Base-by-base conservation (phyloP, 2,113 vertebrate species). In the Grus americana region DNA sequence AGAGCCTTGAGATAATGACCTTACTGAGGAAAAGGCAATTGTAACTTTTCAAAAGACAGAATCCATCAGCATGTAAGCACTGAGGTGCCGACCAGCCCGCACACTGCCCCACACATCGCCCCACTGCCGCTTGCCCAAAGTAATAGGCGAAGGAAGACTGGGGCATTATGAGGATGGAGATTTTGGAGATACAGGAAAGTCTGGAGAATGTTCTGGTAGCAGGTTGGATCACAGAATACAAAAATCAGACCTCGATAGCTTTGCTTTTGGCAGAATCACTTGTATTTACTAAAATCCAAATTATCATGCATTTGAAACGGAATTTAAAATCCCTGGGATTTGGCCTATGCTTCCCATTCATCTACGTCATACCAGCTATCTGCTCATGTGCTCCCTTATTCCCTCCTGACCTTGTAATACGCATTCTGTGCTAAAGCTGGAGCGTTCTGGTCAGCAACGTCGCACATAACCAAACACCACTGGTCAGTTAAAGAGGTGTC, bases 371-470 rank as follows among this genome's bases (percentile, higher is more conserved):
- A 0, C 16, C 86, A 94, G 94, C 84, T 82, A 42, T 87, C 86
- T 86, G 87, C 85, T 96, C 91, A 89, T 82, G 87, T 73, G 93
- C 74, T 96, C 81, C 87, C 71, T 70, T 82, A 83, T 62, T 95
- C 91, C 92, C 93, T 85, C 74, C 5, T 95, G 95, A 95, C 89
- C 92, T 97, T 95, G 94, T 50, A 91, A 74, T 30, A 89, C 79
- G 91, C 89, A 86, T 94, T 96, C 96, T 95, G 95, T 95, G 87
- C 96, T 94, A 96, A 97, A 97, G 93, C 95, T 86, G 89, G 96
- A 67, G 15, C 12, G 54, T 91, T 96, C 95, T 93, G 95, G 95
- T 95, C 97, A 95, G 94, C 97, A 97, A 79, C 44, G 61, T 89
- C 1, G 9, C 66, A 46, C 92, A 96, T 27, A 97, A 90, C 94